These are phyloP conservation scores for Autographa pulchrina DNA, from an alignment of 2,888 invertebrate genomes.

Conservation along the genomic window DNA sequence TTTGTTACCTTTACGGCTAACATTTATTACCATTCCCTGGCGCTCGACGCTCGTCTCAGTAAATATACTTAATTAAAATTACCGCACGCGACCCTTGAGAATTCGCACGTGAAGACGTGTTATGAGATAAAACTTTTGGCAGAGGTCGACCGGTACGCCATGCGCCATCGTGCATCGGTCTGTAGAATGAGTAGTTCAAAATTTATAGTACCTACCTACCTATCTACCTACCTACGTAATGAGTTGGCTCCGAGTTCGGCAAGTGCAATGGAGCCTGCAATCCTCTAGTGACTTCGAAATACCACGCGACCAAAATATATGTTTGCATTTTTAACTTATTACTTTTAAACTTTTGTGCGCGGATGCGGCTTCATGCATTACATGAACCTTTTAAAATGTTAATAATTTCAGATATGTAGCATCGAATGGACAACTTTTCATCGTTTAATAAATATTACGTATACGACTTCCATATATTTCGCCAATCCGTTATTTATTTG, in stretches of 20 bases:
- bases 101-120: conserved; percentile 74
- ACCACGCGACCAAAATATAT: conserved; percentile 29
- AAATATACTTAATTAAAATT: conserved; percentile 88
- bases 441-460: conserved; percentile 1
- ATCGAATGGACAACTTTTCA: not conserved
- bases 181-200: conserved; percentile 24
- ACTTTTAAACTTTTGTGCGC: conserved; percentile 39
- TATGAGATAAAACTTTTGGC: conserved; percentile 73
- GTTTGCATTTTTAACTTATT: conserved; percentile 44
- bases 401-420: conserved; percentile 12
- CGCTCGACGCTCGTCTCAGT: conserved; percentile 75
- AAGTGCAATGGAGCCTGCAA: conserved; percentile 17
- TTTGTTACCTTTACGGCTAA: conserved; percentile 83
- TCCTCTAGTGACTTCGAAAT: conserved; percentile 24
- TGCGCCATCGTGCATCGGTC: conserved; percentile 21
- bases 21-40: conserved; percentile 79
- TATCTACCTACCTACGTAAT: not conserved
- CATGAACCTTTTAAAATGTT: conserved; percentile 1
- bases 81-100: conserved; percentile 78
- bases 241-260: conserved; percentile 10
- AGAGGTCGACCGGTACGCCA: conserved; percentile 53
- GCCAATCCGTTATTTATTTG: not conserved
- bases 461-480: not conserved
- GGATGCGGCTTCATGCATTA: conserved; percentile 13
- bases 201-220: conserved; percentile 17